Percentiles rank a stretch among this genome's conserved stretches.
These are phyloP conservation scores for Cyclopterus lumpus DNA, from an alignment of 2,797 vertebrate species.

Conservation along the genomic window DNA sequence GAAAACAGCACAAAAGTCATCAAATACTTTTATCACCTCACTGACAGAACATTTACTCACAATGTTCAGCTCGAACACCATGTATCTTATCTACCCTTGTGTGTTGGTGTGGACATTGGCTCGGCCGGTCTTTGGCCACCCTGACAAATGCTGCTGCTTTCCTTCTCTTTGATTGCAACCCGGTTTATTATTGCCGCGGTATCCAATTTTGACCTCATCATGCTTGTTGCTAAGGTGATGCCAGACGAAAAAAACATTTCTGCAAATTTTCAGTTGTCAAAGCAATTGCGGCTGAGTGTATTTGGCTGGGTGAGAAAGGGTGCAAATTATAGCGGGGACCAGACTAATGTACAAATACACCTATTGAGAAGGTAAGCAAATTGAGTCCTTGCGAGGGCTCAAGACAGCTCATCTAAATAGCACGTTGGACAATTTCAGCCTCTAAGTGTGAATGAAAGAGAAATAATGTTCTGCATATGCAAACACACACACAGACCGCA, in stretches of 20 bases:
- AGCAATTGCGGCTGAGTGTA: conserved; percentile 34
- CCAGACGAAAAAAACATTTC: conserved; percentile 44
- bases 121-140: conserved; percentile 48
- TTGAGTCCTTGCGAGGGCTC: conserved; percentile 55
- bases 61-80: conserved; percentile 62
- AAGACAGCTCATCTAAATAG: conserved; percentile 50
- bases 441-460: conserved; percentile 39
- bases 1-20: conserved; percentile 71
- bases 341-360: conserved; percentile 63
- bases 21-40: conserved; percentile 74
- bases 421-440: conserved; percentile 38
- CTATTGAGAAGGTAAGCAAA: conserved; percentile 67
- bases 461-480: conserved; percentile 1
- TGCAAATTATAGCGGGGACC: conserved; percentile 45
- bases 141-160: conserved; percentile 46
- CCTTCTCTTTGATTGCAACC: conserved; percentile 55
- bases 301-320: conserved; percentile 37
- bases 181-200: conserved; percentile 36
- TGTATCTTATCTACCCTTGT: conserved; percentile 53
- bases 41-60: conserved; percentile 71
- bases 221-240: conserved; percentile 50
- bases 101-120: conserved; percentile 51
- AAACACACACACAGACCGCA: conserved; percentile 19
- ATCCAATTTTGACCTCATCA: conserved; percentile 56
- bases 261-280: conserved; percentile 59